Evolutionary conservation across 2,888 invertebrate species (phyloP).

Genomic region (Subacronicta megacephala): DNA sequence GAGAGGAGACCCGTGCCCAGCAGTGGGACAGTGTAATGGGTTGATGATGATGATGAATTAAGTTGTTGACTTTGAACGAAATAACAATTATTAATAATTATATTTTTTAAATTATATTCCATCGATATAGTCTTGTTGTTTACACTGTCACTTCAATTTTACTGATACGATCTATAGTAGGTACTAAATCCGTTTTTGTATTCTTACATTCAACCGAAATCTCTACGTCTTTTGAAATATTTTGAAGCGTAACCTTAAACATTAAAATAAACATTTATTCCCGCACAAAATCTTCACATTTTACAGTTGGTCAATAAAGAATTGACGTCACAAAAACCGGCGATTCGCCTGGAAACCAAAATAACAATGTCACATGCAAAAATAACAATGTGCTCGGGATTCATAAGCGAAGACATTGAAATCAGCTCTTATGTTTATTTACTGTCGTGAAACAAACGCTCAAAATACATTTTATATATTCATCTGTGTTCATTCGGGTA

Average conservation of each 20-base stretch:
- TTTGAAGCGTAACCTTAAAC: constrained; percentile 27
- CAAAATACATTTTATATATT: constrained; percentile 37
- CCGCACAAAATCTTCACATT: constrained; percentile 27
- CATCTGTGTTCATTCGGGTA: constrained; percentile 13
- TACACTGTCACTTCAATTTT: too few relatives aligned
- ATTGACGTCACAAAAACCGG: constrained; percentile 50
- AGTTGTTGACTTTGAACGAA: too few relatives aligned
- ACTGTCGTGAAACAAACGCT: constrained; percentile 35
- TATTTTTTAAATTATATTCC: too few relatives aligned
- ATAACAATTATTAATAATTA: too few relatives aligned
- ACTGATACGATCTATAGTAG: too few relatives aligned
- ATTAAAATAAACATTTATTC: constrained; percentile 32
- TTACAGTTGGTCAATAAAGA: constrained; percentile 40
- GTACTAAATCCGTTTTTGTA: background rate
- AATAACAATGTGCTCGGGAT: constrained; percentile 50
- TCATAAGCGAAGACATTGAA: constrained; percentile 38
- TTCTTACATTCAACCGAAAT: background rate
- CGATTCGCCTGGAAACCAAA: constrained; percentile 41
- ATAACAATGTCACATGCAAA: constrained; percentile 55
- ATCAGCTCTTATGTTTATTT: constrained; percentile 28
- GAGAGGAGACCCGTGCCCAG: too few relatives aligned
- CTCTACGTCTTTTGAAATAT: constrained; percentile 17
- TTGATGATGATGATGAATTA: too few relatives aligned
- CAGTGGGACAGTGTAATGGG: too few relatives aligned
- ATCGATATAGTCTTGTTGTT: too few relatives aligned